A percentile compares a stretch with the other conserved stretches of the same genome.
These are phyloP conservation scores for Drosophila navojoa DNA, from an alignment of 1,140 invertebrate genomes.

Conservation along the genomic window DNA sequence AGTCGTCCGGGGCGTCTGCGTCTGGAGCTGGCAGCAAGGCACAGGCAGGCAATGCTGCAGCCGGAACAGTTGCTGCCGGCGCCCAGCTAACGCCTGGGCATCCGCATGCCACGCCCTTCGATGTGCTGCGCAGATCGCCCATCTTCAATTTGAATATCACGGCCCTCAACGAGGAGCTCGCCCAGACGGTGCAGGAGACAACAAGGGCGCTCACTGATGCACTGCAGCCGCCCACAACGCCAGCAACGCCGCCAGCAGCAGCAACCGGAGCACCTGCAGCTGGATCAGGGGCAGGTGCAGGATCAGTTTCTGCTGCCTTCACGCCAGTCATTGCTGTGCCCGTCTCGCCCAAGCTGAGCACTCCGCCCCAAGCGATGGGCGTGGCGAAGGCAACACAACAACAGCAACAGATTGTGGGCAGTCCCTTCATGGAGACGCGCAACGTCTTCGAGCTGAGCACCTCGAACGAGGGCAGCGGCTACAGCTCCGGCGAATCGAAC, in stretches of 20 bases:
- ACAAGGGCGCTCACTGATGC: constrained; percentile 73
- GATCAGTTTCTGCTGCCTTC: no score
- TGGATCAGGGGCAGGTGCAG: not conserved
- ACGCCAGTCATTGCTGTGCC: constrained; percentile 26
- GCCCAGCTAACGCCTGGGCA: constrained; percentile 23
- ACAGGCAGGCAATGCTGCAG: constrained; percentile 7
- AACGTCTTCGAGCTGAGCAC: constrained; percentile 81
- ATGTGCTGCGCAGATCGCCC: constrained; percentile 79
- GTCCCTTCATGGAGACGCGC: constrained; percentile 85
- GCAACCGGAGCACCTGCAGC: not conserved
- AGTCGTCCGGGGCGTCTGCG: not conserved
- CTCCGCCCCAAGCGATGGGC: constrained; percentile 43
- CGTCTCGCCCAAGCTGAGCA: constrained; percentile 53
- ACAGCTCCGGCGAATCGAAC: constrained; percentile 83
- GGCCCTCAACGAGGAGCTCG: constrained; percentile 75
- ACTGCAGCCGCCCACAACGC: constrained; percentile 60
- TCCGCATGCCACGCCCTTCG: constrained; percentile 62
- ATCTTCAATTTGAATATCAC: constrained; percentile 81
- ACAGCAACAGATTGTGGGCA: constrained; percentile 64
- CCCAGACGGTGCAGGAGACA: constrained; percentile 79
- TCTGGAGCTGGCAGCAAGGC: constrained; percentile 3
- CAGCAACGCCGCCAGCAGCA: constrained; percentile 22
- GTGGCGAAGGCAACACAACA: constrained; percentile 26
- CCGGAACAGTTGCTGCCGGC: not conserved
- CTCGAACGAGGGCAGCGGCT: constrained; percentile 60